Base-by-base conservation (phyloP, 2,888 invertebrate species). In the Acholoe squamosa region DNA sequence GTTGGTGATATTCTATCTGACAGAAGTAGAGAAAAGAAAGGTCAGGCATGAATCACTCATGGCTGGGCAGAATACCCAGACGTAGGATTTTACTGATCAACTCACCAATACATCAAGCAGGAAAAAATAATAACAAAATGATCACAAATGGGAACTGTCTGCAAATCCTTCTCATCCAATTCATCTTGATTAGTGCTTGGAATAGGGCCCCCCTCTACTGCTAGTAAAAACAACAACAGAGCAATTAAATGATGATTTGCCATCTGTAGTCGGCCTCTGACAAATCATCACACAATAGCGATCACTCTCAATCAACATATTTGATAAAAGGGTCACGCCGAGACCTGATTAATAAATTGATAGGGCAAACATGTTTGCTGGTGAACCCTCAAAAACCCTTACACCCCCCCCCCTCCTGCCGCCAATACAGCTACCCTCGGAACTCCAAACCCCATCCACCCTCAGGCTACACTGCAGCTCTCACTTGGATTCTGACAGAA, bases 261-360 rank as follows among this genome's bases (percentile, higher is more conserved):
- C 80, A 43, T 80, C 80, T 80, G 80, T 43, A 19, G 16, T 80
- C 34, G n/a, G 34, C 34, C 1, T 43, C 54, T 52, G 31, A 86
- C 86, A 86, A 86, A 86, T 54, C 52, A 86, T 86, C 86, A 86
- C 52, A 86, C 86, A 86, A 54, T 86, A 86, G 86, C 31, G 56
- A 86, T 86, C 86, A 54, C 33, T 86, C 86, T 54, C 86, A 52
- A 86, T 86, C 86, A 86, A 52, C 86, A 86, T 86, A 56, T 56
- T 54, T 86, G 52, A 52, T 54, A 56, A 54, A 51, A 86, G 86
- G 52, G 86, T 54, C 56, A 52, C 25, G 25, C 54, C 25, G 19
- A 28, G 31, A 19, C 14, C 52, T 56, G 86, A 52, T 86, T 86
- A 54, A 54, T 56, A 54, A 52, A 86, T 51, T 52, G 86, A 86